Evolutionary conservation across 2,113 vertebrate genomes (phyloP).

Genomic region (Cheirogaleus medius): DNA sequence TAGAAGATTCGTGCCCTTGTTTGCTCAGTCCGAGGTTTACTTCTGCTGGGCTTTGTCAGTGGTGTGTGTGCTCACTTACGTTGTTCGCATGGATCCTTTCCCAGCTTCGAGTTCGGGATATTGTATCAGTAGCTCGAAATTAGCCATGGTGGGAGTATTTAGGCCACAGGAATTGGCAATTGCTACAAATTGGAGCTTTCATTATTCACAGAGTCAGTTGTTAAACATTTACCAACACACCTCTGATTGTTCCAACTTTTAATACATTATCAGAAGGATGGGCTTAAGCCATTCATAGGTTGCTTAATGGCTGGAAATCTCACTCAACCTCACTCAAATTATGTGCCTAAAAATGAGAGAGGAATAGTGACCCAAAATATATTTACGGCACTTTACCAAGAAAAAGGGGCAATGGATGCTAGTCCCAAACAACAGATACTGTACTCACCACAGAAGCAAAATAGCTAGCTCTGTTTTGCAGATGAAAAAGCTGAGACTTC

Average conservation of each 20-base stretch:
- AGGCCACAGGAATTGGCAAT: not conserved
- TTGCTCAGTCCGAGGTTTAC: not conserved
- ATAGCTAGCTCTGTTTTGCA: not conserved
- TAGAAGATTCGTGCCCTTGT: not conserved
- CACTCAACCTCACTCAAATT: not conserved
- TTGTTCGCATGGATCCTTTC: not conserved
- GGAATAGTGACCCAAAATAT: not conserved
- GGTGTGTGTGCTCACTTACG: not conserved
- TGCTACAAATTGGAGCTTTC: not conserved
- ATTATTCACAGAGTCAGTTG: not conserved
- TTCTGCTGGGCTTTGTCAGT: not conserved
- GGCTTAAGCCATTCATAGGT: not conserved
- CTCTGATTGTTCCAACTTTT: not conserved
- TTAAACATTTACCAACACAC: not conserved
- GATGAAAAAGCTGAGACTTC: not conserved
- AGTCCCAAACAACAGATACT: not conserved
- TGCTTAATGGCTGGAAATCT: not conserved
- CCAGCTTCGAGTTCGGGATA: not conserved
- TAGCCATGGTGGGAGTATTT: not conserved
- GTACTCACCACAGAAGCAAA: not conserved
- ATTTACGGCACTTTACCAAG: not conserved
- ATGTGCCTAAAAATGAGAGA: not conserved
- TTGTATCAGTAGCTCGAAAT: not conserved
- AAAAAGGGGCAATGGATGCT: not conserved
- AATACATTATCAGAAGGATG: not conserved